Percentiles rank a stretch among this genome's conserved stretches.
These are phyloP conservation scores for Aurelia sp. DNA, from an alignment of 30 jellyfish, hydroid and myxozoan genomes.

Conservation along the genomic window DNA sequence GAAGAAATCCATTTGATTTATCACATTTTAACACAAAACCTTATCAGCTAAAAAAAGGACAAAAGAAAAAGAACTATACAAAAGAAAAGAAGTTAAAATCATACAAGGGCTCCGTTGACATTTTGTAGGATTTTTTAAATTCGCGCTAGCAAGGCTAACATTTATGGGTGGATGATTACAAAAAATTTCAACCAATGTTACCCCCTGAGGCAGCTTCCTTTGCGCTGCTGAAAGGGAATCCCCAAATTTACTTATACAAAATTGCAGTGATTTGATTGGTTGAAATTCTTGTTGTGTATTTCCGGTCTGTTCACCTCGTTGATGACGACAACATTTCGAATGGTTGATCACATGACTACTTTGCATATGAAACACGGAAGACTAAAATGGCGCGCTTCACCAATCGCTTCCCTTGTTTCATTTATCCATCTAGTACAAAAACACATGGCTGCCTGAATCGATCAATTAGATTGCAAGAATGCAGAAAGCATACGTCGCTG, in stretches of 20 bases:
- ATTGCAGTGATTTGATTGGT: slow-evolving; percentile 39
- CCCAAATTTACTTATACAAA: slow-evolving; percentile 49
- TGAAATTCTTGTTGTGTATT: slow-evolving; percentile 47
- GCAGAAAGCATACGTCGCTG: too few relatives aligned
- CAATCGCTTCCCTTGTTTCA: too few relatives aligned
- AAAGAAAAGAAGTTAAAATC: too few relatives aligned
- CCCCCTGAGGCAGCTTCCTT: slow-evolving; percentile 17
- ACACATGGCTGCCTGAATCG: too few relatives aligned
- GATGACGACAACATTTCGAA: slow-evolving; percentile 69
- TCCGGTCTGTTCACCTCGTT: slow-evolving; percentile 63
- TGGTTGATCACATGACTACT: slow-evolving; percentile 58
- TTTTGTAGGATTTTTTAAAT: not conserved
- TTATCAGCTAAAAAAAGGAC: too few relatives aligned
- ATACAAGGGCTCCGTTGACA: too few relatives aligned
- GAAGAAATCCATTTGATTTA: too few relatives aligned
- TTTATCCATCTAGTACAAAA: too few relatives aligned
- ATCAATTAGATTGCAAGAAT: too few relatives aligned
- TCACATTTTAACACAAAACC: too few relatives aligned
- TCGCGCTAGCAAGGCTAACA: not conserved
- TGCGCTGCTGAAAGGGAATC: slow-evolving; percentile 48
- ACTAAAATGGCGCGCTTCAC: slow-evolving; percentile 49
- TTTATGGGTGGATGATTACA: too few relatives aligned
- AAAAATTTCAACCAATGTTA: not conserved
- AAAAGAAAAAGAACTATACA: too few relatives aligned
- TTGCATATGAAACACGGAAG: slow-evolving; percentile 67